Evolutionary conservation across 2,113 vertebrate genomes (phyloP), one percentile per base, ranked within the genome.

Genomic region (Hirundichthys speculiger): DNA sequence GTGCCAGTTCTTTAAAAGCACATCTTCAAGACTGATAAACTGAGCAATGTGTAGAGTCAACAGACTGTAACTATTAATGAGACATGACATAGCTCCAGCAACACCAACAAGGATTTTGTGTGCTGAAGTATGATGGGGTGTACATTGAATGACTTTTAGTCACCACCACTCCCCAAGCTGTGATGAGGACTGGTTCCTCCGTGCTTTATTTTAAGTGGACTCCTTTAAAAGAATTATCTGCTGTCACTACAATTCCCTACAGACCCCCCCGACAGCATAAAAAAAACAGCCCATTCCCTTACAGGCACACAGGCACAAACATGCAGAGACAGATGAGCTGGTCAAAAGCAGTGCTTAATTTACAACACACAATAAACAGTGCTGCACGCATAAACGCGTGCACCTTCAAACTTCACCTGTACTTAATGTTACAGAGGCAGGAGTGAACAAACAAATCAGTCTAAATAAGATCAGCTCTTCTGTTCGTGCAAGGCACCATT

Each of bases 201-300:
- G 40, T 61, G 63, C 65, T 70, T 81, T 45, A 4, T 73, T 81
- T 73, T 57, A 84, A 85, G 74, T 77, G 67, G 73, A 71, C 80
- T 74, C 71, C 46, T 79, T 64, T 73, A 70, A 75, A 73, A 80
- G 58, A 85, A 85, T 88, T 80, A 89, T 86, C 80, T 85, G 85
- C 85, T 83, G 87, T 86, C 87, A 86, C 64, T 75, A 63, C 54
- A 54, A 89, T 86, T 87, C 70, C 87, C 71, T 83, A 69, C 70
- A 78, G 83, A 78, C 34, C 48, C 63, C 84, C 77, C 87, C 25
- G 62, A 85, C 68, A n/a, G n/a, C 39, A 27, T 82, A 80, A 76
- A 59, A 76, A 59, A 84, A 70, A 72, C 73, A 47, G 34, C 41
- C 45, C 57, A 77, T 69, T 67, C 22, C 34, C 48, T 46, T 48